Evolutionary conservation across 2,888 invertebrate genomes (phyloP), one percentile per base, ranked within the genome.

Genomic region (Sipha maydis): DNA sequence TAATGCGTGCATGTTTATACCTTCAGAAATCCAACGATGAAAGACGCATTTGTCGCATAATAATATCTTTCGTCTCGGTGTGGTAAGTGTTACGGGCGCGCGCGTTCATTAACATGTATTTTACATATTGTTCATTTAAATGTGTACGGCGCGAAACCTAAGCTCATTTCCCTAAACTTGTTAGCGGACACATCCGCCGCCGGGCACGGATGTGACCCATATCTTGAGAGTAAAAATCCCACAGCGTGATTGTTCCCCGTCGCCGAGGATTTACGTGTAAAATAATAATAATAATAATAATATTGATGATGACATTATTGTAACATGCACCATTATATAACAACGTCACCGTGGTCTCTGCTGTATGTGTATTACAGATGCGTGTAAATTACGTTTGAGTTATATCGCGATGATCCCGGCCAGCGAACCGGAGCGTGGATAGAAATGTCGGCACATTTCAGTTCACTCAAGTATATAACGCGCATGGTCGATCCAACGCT

Each of bases 121-220:
- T 69, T 69, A 69, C 69, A 69, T 69, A 69, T 69, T 69, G 69
- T 69, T 25, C 28, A n/a, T 28, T 25, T 69, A n/a, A n/a, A 69
- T n/a, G 28, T 28, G 69, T 69, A 69, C 69, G n/a, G 69, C 11
- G 25, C 69, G 28, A 69, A 28, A 69, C 61, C 61, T 21, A n/a
- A 69, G n/a, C 69, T 69, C 69, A 69, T 69, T 69, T 69, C 69
- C 69, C 69, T 69, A 69, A 69, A 69, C 69, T 69, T 28, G 69
- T 69, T 69, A 69, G 69, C n/a, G 69, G 8, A n/a, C 69, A 1
- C 69, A 11, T 0, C 69, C 48, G 21, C 69, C 11, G n/a, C 11
- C 28, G 69, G 28, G 28, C 69, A 69, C 28, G 69, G 69, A 28
- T 28, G 69, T 69, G 69, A 69, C 69, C 69, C 69, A 69, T 69